Conservation (phyloP, 2,888 invertebrate genomes). For the Fragum sueziense region DNA sequence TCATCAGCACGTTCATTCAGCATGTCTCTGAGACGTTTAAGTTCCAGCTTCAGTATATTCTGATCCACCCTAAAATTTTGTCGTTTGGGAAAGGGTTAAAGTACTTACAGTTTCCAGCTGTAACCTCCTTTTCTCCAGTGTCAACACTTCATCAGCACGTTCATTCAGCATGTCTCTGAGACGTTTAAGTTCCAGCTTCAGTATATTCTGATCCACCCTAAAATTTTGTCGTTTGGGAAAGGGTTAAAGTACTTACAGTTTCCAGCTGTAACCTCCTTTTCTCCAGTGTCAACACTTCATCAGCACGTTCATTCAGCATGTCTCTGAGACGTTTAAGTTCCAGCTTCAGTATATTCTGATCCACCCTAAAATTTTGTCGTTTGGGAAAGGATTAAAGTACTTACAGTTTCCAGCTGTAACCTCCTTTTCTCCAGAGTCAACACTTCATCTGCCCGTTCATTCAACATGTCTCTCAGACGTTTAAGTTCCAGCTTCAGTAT, state of each 20-base stretch:
- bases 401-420: conserved; percentile 80
- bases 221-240: conserved; percentile 80
- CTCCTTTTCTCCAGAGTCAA: conserved; percentile 78
- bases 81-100: too few relatives aligned
- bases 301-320: conserved; percentile 77
- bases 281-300: conserved; percentile 79
- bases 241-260: conserved; percentile 72
- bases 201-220: conserved; percentile 82
- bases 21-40: conserved; percentile 78
- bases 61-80: conserved; percentile 82
- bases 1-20: conserved; percentile 79
- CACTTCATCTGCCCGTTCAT: conserved; percentile 79
- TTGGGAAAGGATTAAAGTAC: too few relatives aligned
- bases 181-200: conserved; percentile 81
- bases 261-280: conserved; percentile 79
- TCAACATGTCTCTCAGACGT: conserved; percentile 77
- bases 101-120: conserved; percentile 79
- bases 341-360: conserved; percentile 81
- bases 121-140: conserved; percentile 78
- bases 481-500: conserved; percentile 81
- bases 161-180: conserved; percentile 78
- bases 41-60: conserved; percentile 81
- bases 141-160: conserved; percentile 78
- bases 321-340: conserved; percentile 80
- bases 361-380: conserved; percentile 82